A percentile compares a stretch with the other conserved stretches of the same genome.
Conservation (phyloP, 2,888 invertebrate genomes). For the Dolomedes plantarius region DNA sequence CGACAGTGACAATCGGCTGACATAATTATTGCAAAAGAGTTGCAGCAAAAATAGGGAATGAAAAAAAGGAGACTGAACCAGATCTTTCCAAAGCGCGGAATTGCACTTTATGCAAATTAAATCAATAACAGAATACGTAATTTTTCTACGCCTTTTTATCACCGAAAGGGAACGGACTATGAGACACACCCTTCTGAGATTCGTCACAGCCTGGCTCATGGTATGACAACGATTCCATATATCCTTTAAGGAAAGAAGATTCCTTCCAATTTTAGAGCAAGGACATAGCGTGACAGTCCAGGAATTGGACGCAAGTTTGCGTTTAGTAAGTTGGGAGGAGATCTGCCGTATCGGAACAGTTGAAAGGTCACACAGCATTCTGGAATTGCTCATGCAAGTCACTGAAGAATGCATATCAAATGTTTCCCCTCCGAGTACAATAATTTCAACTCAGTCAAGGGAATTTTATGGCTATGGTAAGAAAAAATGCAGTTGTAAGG, state of each 20-base stretch:
- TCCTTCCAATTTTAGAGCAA: constrained; percentile 37
- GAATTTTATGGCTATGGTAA: no score
- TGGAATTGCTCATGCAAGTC: neutral
- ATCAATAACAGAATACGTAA: constrained; percentile 25
- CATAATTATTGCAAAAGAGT: constrained; percentile 22
- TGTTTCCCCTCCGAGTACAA: no score
- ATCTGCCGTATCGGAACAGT: neutral
- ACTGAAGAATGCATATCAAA: neutral
- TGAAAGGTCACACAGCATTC: neutral
- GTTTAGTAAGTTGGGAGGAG: neutral
- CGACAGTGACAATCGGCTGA: neutral
- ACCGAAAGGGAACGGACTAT: neutral
- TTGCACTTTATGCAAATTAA: constrained; percentile 25
- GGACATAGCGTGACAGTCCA: constrained; percentile 30
- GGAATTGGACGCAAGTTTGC: neutral
- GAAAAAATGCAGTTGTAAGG: no score
- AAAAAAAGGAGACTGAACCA: constrained; percentile 17
- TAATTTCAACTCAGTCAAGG: no score
- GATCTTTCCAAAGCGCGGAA: constrained; percentile 6
- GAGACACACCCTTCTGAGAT: constrained; percentile 31
- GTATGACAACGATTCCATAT: constrained; percentile 29
- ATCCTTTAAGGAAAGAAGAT: constrained; percentile 26
- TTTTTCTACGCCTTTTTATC: constrained; percentile 38
- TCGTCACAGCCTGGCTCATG: constrained; percentile 17
- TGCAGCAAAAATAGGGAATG: neutral